Conservation (phyloP, 1,140 invertebrate species). For the Procambarus clarkii region DNA sequence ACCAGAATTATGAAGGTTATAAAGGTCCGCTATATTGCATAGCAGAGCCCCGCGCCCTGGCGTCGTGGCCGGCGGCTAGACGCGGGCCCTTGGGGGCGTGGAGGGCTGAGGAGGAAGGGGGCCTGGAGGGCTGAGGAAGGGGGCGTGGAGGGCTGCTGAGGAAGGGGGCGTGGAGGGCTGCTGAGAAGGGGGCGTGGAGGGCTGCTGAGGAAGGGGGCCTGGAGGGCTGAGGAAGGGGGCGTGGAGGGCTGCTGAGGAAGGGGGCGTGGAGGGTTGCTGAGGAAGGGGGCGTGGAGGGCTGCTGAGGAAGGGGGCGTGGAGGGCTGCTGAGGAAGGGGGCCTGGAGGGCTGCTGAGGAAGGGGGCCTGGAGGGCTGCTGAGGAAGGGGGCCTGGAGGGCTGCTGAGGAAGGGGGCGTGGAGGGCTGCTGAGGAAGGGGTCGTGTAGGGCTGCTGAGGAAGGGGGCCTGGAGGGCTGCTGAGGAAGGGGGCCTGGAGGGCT, state of each 20-base stretch:
- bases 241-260: no score
- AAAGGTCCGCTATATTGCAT: slow-evolving; percentile 67
- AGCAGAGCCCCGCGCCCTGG: slow-evolving; percentile 39
- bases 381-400: neutral
- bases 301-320: neutral
- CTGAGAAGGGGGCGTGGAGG: neutral
- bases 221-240: no score
- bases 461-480: neutral
- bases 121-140: neutral
- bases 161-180: neutral
- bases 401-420: neutral
- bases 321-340: neutral
- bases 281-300: no score
- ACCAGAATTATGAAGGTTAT: slow-evolving; percentile 64
- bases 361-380: neutral
- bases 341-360: neutral
- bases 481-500: neutral
- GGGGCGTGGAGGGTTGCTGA: no score
- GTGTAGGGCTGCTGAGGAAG: no score
- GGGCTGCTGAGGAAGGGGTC: neutral
- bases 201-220: neutral
- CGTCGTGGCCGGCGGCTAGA: slow-evolving; percentile 51
- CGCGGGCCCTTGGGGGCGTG: neutral
- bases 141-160: neutral
- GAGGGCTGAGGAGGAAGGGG: neutral